Conservation (phyloP, 2,888 invertebrate genomes). For the Megaustenia siamemsis region DNA sequence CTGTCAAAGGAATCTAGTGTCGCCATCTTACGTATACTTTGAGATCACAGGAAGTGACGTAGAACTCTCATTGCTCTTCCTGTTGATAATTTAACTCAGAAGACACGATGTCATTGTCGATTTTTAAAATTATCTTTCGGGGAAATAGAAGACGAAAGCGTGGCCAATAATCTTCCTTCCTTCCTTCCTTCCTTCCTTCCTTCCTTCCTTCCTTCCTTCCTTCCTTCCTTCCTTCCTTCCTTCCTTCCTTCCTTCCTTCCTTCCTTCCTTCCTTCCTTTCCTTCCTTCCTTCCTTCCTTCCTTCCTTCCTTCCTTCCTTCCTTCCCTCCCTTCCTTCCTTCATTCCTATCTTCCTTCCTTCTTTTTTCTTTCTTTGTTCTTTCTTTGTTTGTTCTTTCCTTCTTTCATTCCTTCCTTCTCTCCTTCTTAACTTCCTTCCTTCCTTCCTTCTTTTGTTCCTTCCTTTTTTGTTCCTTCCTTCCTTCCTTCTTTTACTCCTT, state of each 20-base stretch:
- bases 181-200: too few relatives aligned
- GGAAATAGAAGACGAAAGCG: too few relatives aligned
- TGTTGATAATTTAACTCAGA: too few relatives aligned
- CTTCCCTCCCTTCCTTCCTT: neutral
- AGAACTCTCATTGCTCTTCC: too few relatives aligned
- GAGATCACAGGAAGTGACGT: too few relatives aligned
- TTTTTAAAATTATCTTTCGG: too few relatives aligned
- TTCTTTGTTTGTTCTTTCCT: neutral
- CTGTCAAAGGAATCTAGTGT: too few relatives aligned
- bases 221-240: neutral
- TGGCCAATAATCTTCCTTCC: too few relatives aligned
- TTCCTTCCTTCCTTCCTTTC: neutral
- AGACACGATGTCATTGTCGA: too few relatives aligned
- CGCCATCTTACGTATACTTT: too few relatives aligned
- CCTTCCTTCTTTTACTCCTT: neutral
- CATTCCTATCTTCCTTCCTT: neutral
- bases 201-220: neutral
- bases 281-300: neutral
- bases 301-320: neutral
- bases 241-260: neutral
- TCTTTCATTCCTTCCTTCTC: neutral
- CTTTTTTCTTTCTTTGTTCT: neutral
- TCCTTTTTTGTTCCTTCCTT: neutral
- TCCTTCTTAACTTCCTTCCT: too few relatives aligned
- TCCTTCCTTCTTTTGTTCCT: neutral